Evolutionary conservation across 2,113 vertebrate species (phyloP).

Genomic region (Hystrix brachyura): DNA sequence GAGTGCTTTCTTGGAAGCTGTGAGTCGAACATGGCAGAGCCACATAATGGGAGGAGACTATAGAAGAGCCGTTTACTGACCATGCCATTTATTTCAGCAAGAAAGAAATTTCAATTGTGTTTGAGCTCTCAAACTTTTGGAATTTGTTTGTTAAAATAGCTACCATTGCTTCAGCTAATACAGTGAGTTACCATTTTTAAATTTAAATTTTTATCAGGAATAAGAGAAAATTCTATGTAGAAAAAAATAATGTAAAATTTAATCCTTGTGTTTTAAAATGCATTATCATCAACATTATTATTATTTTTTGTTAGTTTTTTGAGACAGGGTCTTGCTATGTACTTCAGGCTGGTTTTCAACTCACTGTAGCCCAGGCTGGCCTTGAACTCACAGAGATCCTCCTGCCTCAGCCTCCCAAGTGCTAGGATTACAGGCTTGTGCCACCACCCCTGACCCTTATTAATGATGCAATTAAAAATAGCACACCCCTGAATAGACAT

Average conservation of each 20-base stretch:
- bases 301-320: background rate
- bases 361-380: background rate
- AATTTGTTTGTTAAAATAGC: background rate
- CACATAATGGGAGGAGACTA: background rate
- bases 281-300: background rate
- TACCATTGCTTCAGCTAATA: background rate
- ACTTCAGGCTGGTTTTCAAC: background rate
- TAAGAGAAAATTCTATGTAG: background rate
- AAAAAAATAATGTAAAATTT: background rate
- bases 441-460: background rate
- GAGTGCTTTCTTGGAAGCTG: background rate
- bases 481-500: background rate
- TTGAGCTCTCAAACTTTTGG: background rate
- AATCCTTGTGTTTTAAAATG: conserved; percentile 6
- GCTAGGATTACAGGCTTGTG: no score
- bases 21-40: background rate
- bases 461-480: background rate
- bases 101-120: background rate
- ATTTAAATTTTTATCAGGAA: conserved; percentile 6
- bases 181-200: background rate
- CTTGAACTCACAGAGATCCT: background rate
- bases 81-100: background rate
- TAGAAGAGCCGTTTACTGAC: background rate
- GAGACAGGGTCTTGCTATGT: background rate
- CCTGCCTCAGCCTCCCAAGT: background rate